These are phyloP conservation scores for Drosophila borborema DNA, from an alignment of 2,888 invertebrate species.

Conservation along the genomic window DNA sequence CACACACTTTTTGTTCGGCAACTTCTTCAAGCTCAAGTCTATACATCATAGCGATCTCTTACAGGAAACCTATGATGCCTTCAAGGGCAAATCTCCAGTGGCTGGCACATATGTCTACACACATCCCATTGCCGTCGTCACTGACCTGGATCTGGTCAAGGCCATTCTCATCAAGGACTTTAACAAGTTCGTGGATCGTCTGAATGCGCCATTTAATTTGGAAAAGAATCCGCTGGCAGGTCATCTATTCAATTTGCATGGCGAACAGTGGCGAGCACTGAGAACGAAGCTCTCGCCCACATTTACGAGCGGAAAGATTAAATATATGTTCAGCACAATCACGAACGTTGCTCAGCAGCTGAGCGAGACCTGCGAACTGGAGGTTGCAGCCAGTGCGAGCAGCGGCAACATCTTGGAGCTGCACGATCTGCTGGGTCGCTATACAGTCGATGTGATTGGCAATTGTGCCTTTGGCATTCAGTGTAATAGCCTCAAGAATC, in stretches of 20 bases:
- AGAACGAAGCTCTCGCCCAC: conserved; percentile 85
- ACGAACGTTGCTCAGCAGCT: conserved; percentile 73
- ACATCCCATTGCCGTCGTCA: conserved; percentile 64
- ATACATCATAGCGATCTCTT: conserved; percentile 55
- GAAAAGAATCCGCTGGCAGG: conserved; percentile 80
- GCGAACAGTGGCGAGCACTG: conserved; percentile 85
- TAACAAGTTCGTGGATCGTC: conserved; percentile 82
- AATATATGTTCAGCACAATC: conserved; percentile 85
- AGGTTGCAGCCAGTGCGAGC: background rate
- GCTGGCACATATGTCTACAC: conserved; percentile 76
- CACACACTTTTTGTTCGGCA: conserved; percentile 63
- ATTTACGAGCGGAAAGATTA: conserved; percentile 86
- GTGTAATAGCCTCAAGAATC: conserved; percentile 84
- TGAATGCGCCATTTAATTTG: conserved; percentile 57
- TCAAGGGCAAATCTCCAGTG: conserved; percentile 62
- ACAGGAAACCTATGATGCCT: conserved; percentile 69
- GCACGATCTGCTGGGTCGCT: conserved; percentile 84
- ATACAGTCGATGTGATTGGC: conserved; percentile 86
- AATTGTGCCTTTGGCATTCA: conserved; percentile 85
- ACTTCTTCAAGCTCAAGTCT: conserved; percentile 56
- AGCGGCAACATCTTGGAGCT: conserved; percentile 78
- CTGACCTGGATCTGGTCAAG: conserved; percentile 82
- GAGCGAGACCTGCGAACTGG: conserved; percentile 33
- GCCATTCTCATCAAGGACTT: conserved; percentile 84
- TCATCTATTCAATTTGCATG: conserved; percentile 81